Conservation (phyloP, 2,888 invertebrate genomes). For the Hyposoter dolosus region DNA sequence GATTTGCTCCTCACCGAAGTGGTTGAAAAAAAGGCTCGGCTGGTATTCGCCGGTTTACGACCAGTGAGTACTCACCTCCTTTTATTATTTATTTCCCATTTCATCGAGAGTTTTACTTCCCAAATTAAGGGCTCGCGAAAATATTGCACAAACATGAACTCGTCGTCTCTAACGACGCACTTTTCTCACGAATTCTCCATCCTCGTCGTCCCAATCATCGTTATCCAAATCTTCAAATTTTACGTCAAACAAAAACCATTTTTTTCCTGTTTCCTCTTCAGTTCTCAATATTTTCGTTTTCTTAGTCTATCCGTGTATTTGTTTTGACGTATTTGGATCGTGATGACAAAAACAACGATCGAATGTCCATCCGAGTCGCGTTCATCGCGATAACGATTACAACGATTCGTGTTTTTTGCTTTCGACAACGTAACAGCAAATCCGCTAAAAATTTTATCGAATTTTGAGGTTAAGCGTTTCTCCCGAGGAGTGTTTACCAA, state of each 20-base stretch:
- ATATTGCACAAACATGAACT: constrained; percentile 2
- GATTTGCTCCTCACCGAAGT: constrained; percentile 78
- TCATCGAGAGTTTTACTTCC: constrained; percentile 14
- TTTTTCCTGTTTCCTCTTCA: background rate
- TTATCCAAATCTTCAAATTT: background rate
- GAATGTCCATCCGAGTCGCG: background rate
- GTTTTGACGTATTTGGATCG: constrained; percentile 4
- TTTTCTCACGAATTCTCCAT: background rate
- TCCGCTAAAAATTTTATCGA: background rate
- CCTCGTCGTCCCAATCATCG: background rate
- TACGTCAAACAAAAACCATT: background rate
- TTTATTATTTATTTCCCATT: background rate
- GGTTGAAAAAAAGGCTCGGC: constrained; percentile 77
- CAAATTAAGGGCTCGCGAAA: background rate
- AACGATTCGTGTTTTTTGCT: background rate
- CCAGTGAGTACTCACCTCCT: constrained; percentile 73
- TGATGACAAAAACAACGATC: background rate
- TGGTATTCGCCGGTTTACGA: constrained; percentile 77
- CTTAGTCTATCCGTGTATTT: background rate
- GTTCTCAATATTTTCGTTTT: background rate
- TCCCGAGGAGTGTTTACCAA: background rate
- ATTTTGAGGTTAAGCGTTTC: background rate
- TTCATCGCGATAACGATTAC: background rate
- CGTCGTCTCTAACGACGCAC: background rate
- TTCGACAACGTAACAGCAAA: background rate